phyloP scores from a whole-genome alignment of 2,888 invertebrate species.

The Noctuana brunneofusca region DNA sequence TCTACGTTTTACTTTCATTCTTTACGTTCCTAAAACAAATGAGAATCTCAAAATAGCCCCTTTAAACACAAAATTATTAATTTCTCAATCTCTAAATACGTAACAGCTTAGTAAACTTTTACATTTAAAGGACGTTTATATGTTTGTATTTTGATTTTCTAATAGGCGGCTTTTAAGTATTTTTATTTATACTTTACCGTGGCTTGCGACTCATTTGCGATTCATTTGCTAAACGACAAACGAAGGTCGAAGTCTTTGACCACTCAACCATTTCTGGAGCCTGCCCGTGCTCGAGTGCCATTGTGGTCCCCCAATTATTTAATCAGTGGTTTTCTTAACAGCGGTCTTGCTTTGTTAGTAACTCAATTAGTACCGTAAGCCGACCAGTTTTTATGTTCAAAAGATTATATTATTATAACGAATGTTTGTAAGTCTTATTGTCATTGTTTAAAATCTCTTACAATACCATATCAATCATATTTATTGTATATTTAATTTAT shows the following conservation, averaged over 20 bases:
- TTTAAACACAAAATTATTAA: neutral
- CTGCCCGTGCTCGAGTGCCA: neutral
- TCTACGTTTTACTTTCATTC: too few relatives aligned
- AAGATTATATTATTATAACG: too few relatives aligned
- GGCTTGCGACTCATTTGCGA: neutral
- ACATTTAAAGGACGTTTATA: too few relatives aligned
- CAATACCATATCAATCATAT: too few relatives aligned
- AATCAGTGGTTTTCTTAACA: slow-evolving; percentile 10
- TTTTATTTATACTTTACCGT: neutral
- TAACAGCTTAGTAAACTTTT: neutral
- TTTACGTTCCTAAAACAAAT: too few relatives aligned
- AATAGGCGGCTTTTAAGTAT: neutral
- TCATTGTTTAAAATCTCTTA: too few relatives aligned
- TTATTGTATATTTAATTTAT: too few relatives aligned
- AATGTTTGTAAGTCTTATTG: too few relatives aligned
- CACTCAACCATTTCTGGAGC: neutral
- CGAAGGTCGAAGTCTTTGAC: slow-evolving; percentile 6
- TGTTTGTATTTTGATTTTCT: neutral
- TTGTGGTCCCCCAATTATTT: slow-evolving; percentile 3
- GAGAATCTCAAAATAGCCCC: too few relatives aligned
- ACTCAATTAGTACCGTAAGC: neutral
- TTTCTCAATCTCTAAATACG: neutral
- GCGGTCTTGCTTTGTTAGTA: neutral
- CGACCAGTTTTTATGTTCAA: neutral
- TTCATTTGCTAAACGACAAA: neutral